These are phyloP conservation scores for Alexandromys fortis DNA, from an alignment of 2,113 vertebrate species.

Conservation along the genomic window DNA sequence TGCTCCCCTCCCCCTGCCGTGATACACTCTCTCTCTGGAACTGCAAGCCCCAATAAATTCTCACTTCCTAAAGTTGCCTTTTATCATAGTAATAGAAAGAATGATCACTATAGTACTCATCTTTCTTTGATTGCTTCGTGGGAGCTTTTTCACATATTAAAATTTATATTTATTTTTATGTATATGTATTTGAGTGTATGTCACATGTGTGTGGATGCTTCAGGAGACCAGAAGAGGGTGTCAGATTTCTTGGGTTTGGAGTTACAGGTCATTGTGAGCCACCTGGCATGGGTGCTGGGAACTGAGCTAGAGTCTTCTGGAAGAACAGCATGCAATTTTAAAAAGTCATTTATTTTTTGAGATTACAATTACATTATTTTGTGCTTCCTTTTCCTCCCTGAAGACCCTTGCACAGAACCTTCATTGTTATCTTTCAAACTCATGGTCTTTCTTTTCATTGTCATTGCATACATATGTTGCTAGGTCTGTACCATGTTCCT, in stretches of 20 bases:
- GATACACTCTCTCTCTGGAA: neutral
- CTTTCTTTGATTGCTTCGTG: neutral
- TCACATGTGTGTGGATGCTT: neutral
- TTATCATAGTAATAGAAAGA: neutral
- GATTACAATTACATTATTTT: neutral
- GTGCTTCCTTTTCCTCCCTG: neutral
- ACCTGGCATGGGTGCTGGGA: neutral
- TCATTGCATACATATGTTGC: neutral
- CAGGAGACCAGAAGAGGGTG: neutral
- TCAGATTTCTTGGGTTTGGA: neutral
- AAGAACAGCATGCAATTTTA: neutral
- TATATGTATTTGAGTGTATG: neutral
- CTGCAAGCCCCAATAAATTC: neutral
- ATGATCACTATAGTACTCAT: neutral
- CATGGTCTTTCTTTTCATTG: neutral
- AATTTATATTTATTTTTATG: neutral
- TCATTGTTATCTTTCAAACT: neutral
- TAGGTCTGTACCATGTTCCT: neutral
- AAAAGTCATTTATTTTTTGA: neutral
- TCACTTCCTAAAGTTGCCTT: neutral
- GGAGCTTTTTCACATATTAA: neutral
- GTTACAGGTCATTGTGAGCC: neutral
- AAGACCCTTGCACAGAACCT: neutral
- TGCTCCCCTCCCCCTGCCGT: neutral
- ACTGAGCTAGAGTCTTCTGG: neutral